Evolutionary conservation across 2,888 invertebrate species (phyloP).

Genomic region (Heliconius sara): DNA sequence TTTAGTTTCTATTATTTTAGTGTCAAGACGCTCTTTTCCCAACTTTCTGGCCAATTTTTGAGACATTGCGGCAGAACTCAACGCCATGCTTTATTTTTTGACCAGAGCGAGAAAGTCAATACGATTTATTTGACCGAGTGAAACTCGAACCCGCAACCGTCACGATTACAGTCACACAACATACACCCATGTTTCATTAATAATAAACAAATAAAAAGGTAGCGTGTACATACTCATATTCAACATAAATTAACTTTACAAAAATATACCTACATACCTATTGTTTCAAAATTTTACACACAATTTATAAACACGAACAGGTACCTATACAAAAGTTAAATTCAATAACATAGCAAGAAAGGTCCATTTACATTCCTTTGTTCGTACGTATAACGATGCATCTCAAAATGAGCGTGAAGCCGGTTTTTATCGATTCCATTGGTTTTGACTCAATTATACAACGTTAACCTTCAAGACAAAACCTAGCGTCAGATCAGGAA

Average conservation of each 20-base stretch:
- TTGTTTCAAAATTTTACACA: not conserved
- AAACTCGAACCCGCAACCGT: not conserved
- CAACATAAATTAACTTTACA: not conserved
- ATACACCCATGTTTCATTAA: not conserved
- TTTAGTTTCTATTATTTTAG: not conserved
- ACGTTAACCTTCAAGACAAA: slow-evolving; percentile 20
- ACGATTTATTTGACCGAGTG: not conserved
- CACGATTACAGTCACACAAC: too few species aligned
- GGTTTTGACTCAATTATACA: slow-evolving; percentile 26
- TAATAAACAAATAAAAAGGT: not conserved
- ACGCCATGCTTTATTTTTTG: not conserved
- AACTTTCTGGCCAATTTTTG: not conserved
- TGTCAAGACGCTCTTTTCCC: not conserved
- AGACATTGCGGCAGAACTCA: not conserved
- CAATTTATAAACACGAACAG: not conserved
- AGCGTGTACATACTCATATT: not conserved
- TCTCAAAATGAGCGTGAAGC: slow-evolving; percentile 21
- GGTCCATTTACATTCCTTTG: slow-evolving; percentile 3
- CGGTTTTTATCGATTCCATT: slow-evolving; percentile 26
- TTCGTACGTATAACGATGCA: slow-evolving; percentile 15
- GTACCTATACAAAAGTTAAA: not conserved
- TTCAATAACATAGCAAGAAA: not conserved
- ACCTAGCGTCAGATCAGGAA: slow-evolving; percentile 19
- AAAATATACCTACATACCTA: not conserved
- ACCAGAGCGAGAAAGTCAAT: not conserved